Conservation (phyloP, 2,888 invertebrate species). For the Eremobia ochroleuca region DNA sequence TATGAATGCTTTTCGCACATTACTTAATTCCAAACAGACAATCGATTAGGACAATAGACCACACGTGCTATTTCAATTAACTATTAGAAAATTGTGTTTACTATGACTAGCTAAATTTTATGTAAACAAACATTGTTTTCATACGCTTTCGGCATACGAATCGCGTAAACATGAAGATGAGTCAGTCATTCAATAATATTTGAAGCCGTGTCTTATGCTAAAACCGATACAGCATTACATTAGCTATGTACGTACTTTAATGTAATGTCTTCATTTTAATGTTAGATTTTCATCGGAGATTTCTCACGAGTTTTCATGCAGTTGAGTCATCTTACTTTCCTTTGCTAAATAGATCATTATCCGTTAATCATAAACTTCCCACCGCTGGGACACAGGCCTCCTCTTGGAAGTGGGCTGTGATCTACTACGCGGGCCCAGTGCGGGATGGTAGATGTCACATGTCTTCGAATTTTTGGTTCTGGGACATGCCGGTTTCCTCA, state of each 20-base stretch:
- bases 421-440: background rate
- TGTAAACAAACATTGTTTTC: conserved; percentile 38
- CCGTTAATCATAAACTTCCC: background rate
- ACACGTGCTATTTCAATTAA: conserved; percentile 12
- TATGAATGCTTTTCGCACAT: background rate
- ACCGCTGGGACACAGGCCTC: too few relatives aligned
- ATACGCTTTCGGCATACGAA: conserved; percentile 26
- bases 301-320: conserved; percentile 4
- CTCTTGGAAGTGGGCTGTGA: background rate
- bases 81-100: conserved; percentile 29
- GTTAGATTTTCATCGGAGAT: background rate
- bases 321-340: background rate
- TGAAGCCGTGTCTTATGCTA: background rate
- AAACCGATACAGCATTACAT: background rate
- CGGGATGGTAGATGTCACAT: background rate
- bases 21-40: background rate
- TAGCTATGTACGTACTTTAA: conserved; percentile 5
- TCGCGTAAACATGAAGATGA: conserved; percentile 30
- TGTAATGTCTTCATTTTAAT: conserved; percentile 18
- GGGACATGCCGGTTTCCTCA: background rate
- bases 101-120: conserved; percentile 32
- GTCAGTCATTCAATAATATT: conserved; percentile 35
- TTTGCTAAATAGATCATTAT: conserved; percentile 5
- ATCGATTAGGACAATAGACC: background rate
- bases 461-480: background rate